Base-by-base conservation (phyloP, 35 echinoderm and acorn worm genomes). In the Eucidaris tribuloides region DNA sequence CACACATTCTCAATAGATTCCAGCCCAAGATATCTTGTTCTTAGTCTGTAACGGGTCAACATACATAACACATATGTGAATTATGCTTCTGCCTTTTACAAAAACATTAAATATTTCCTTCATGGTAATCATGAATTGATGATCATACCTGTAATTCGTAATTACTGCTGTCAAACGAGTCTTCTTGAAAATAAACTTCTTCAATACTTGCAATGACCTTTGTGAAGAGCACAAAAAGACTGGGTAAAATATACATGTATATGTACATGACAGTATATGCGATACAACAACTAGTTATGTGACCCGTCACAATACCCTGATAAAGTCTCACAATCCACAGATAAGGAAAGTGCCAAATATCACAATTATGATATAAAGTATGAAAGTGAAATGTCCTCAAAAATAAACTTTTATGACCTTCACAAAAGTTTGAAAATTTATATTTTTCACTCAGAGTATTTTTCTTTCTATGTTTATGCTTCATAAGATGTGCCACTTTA, bases 131-230 rank as follows among this genome's bases (percentile, higher is more conserved):
- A n/a, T n/a, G n/a, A n/a, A n/a, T n/a, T n/a, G n/a, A n/a, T n/a
- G n/a, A n/a, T n/a, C 87, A 31, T 86, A 95, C 92, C 87, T 95
- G 40, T 36, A 97, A 58, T 63, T 97, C 94, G 89, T 89, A 89
- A 14, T 88, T 46, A 63, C 85, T 92, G 20, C 85, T 81, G 52
- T 97, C 94, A 86, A 97, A 97, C 3, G 90, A 64, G 18, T 97
- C 94, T 79, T 93, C 94, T 39, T 45, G 74, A 34, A 97, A 90
- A 68, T 97, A 97, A 19, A 66, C 77, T 57, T 97, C 65, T 79
- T 97, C 94, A 38, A 97, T 97, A 45, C 94, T 97, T 5, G 68
- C 86, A 78, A 97, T 92, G 18, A 97, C 90, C 94, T 97, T 50
- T 24, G 35, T 46, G 19, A 48, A 25, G 42, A 41, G 48, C 4